These are phyloP conservation scores for Oreonectes daqikongensis DNA, from an alignment of 2,797 vertebrate species.

Conservation along the genomic window DNA sequence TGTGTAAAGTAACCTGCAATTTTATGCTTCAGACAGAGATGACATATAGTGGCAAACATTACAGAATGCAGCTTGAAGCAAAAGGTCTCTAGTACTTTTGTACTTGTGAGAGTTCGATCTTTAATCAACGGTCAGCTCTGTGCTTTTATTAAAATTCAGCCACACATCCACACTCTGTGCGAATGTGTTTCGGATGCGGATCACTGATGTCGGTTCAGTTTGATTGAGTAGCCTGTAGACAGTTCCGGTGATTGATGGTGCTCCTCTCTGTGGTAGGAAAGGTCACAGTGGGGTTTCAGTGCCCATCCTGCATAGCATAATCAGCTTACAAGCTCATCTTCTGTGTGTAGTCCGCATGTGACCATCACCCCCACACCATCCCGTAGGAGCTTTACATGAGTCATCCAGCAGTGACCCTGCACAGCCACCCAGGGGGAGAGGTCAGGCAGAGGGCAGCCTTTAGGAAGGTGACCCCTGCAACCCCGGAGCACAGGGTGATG, in stretches of 20 bases:
- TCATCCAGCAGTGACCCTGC: slow-evolving; percentile 12
- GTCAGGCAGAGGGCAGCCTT: slow-evolving; percentile 24
- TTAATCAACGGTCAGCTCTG: slow-evolving; percentile 7
- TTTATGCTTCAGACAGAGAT: neutral
- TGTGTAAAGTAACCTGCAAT: too few relatives aligned
- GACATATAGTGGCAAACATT: too few relatives aligned
- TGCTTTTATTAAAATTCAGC: slow-evolving; percentile 40
- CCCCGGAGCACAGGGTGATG: slow-evolving; percentile 29
- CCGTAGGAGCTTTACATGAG: neutral
- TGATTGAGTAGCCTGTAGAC: slow-evolving; percentile 40
- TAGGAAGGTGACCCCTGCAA: slow-evolving; percentile 34
- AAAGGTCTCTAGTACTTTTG: neutral
- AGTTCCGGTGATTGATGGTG: slow-evolving; percentile 36
- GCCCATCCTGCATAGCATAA: slow-evolving; percentile 34
- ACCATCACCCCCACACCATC: neutral
- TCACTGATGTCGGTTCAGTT: slow-evolving; percentile 31
- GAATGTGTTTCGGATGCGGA: slow-evolving; percentile 29
- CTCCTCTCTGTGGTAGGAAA: slow-evolving; percentile 40
- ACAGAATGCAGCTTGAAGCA: too few relatives aligned
- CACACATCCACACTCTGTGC: neutral
- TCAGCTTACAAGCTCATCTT: slow-evolving; percentile 12
- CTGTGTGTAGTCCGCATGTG: slow-evolving; percentile 16
- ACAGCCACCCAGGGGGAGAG: neutral
- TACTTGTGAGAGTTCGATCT: slow-evolving; percentile 4
- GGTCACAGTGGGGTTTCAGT: slow-evolving; percentile 44